Conservation (phyloP, 1,140 invertebrate species). For the Drosophila quadrilineata region DNA sequence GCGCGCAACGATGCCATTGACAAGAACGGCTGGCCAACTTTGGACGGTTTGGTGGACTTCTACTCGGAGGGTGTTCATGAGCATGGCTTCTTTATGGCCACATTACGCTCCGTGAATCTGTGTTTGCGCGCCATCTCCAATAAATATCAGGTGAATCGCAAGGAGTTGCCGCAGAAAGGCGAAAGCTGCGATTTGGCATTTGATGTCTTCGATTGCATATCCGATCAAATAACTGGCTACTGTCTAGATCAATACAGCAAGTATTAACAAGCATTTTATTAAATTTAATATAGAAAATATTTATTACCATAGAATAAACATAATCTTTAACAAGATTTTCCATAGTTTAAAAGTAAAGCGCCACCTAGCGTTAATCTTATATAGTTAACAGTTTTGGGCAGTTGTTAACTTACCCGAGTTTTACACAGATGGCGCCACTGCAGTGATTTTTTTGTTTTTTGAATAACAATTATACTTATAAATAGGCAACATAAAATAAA, state of each 20-base stretch:
- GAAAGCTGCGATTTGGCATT: conserved; percentile 87
- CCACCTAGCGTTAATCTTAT: background rate
- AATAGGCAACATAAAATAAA: background rate
- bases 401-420: background rate
- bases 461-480: background rate
- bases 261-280: conserved; percentile 35
- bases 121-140: conserved; percentile 84
- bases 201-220: conserved; percentile 88
- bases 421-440: conserved; percentile 15
- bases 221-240: conserved; percentile 86
- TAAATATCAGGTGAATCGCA: conserved; percentile 68
- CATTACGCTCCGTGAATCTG: conserved; percentile 85
- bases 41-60: conserved; percentile 85
- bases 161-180: conserved; percentile 82
- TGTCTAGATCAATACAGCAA: conserved; percentile 81
- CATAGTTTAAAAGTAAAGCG: background rate
- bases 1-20: conserved; percentile 78
- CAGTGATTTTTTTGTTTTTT: background rate
- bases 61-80: conserved; percentile 88
- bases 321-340: background rate
- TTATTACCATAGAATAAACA: too few species aligned
- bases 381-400: background rate
- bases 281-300: too few species aligned
- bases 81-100: conserved; percentile 87
- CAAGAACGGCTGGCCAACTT: conserved; percentile 84